These are phyloP conservation scores for Eulithis prunata DNA, from an alignment of 2,888 invertebrate genomes.

Conservation along the genomic window DNA sequence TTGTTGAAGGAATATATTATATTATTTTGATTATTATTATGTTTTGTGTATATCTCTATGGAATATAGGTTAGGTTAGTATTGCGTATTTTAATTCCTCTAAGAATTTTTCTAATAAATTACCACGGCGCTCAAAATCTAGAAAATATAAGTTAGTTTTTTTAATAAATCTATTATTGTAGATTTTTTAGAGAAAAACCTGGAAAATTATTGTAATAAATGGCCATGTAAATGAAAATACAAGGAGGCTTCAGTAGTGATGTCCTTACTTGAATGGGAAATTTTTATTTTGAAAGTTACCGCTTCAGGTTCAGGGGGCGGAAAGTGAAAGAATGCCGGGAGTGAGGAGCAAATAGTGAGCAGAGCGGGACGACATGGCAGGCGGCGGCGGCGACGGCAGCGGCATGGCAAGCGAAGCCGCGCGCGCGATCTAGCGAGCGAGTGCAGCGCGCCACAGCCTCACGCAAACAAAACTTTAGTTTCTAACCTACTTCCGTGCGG, in stretches of 20 bases:
- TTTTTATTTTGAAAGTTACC: constrained; percentile 21
- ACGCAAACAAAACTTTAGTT: constrained; percentile 85
- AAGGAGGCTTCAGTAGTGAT: constrained; percentile 1
- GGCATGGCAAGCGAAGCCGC: constrained; percentile 46
- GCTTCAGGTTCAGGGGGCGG: constrained; percentile 46
- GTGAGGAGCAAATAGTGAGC: constrained; percentile 54
- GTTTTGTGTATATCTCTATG: too few relatives aligned
- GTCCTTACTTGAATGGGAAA: not conserved
- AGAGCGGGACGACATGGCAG: constrained; percentile 51
- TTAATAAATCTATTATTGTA: too few relatives aligned
- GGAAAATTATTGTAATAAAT: not conserved
- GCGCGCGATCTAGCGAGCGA: constrained; percentile 62
- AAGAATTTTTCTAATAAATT: too few relatives aligned
- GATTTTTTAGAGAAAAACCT: not conserved
- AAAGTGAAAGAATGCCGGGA: constrained; percentile 76
- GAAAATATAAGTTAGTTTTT: too few relatives aligned
- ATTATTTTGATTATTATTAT: too few relatives aligned
- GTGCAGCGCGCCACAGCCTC: constrained; percentile 82
- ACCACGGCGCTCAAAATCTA: too few relatives aligned
- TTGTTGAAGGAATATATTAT: too few relatives aligned
- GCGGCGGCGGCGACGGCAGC: constrained; percentile 50
- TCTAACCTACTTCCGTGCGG: constrained; percentile 84
- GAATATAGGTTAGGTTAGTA: too few relatives aligned
- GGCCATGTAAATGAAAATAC: constrained; percentile 2
- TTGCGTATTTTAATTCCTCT: too few relatives aligned